Conservation (phyloP, 2,113 vertebrate species). For the Alectura lathami region DNA sequence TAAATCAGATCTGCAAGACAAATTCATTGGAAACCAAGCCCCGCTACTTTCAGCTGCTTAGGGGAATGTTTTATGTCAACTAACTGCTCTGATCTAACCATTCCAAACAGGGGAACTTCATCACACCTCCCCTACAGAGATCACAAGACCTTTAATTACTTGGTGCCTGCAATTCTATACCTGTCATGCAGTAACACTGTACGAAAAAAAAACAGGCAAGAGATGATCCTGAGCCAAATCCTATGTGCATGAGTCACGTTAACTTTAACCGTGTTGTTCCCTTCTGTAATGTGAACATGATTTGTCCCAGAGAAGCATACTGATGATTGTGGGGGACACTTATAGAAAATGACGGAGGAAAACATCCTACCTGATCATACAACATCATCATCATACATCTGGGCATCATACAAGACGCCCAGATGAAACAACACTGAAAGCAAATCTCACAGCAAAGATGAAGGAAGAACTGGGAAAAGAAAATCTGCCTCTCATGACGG, state of each 20-base stretch:
- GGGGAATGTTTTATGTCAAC: rapidly evolving
- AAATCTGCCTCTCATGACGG: not conserved
- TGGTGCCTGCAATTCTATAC: not conserved
- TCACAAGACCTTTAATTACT: not conserved
- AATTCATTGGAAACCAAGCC: not conserved
- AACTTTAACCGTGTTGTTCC: not conserved
- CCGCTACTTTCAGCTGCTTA: not conserved
- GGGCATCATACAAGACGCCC: not conserved
- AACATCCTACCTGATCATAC: not conserved
- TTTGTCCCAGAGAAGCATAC: not conserved
- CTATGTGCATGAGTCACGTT: not conserved
- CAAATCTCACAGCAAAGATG: not conserved
- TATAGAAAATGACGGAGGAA: too few relatives aligned
- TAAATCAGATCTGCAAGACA: not conserved
- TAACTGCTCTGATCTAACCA: not conserved
- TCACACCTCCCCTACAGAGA: not conserved
- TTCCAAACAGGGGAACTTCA: not conserved
- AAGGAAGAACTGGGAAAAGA: not conserved
- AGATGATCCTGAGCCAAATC: not conserved
- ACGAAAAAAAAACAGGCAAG: not conserved
- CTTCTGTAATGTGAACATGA: not conserved
- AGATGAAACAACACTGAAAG: not conserved
- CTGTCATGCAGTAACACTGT: not conserved
- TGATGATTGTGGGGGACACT: not conserved
- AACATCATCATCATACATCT: too few relatives aligned